Evolutionary conservation across 2,113 vertebrate genomes (phyloP), one percentile per base, ranked within the genome.

Genomic region (Pseudorectes ferrugineus): DNA sequence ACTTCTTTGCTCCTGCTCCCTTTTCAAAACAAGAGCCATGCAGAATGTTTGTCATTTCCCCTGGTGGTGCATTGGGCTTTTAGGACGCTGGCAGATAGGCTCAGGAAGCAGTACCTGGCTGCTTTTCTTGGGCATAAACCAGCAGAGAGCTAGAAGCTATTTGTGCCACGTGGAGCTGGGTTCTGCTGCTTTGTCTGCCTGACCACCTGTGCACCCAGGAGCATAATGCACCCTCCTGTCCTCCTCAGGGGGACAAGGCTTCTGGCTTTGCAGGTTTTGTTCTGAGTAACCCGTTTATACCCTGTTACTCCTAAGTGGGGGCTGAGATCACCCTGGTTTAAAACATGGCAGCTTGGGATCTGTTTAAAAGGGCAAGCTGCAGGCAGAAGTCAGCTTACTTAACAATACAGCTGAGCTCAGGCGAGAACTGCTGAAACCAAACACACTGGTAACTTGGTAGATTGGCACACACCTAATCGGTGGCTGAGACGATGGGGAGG

Each of bases 191-290:
- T 65, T 93, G 77, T 85, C 86, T 86, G 71, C 28, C 81, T 74
- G 58, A n/a, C 92, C 94, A 96, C 95, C 89, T 96, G 94, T 62
- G n/a, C 68, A 94, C 81, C 93, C 90, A 79, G 93, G 71, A 92
- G 92, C 92, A 46, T 36, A 85, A 88, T 77, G 85, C 88, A 70
- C 46, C 89, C 93, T 83, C 59, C 93, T 74, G 90, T 43, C 83
- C 62, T 40, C 25, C 63, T 80, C 40, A 10, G 0, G 74, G 92
- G 93, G 75, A 74, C 46, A 12, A 42, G 42, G 51, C 78, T 94
- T 82, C 71, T 95, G 92, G 15, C 82, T 94, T 45, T 40, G 81
- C 17, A 73, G 42, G 35, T 43, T 95, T 88, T 88, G 59, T 63
- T 67, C 85, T 57, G 72, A 66, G 33, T 67, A 88, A 42, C 36